Evolutionary conservation across 2,888 invertebrate species (phyloP).

Genomic region (Plebejus anna): DNA sequence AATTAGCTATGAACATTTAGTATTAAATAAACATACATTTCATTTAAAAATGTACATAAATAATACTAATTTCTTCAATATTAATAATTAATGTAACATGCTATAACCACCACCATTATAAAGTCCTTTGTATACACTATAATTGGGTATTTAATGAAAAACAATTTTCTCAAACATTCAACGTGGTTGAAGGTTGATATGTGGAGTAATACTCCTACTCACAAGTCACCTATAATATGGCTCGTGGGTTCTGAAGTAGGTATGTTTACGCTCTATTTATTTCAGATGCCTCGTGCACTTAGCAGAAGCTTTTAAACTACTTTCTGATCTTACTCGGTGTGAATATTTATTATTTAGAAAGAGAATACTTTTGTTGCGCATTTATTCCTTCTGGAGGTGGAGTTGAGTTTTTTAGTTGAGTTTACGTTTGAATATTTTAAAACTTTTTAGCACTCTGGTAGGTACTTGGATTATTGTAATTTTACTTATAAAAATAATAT

Average conservation of each 20-base stretch:
- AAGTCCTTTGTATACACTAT: background rate
- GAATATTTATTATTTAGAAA: conserved; percentile 20
- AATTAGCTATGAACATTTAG: background rate
- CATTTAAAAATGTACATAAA: no score
- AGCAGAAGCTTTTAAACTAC: conserved; percentile 17
- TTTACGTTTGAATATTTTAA: background rate
- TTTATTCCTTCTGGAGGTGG: background rate
- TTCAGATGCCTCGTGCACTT: conserved; percentile 6
- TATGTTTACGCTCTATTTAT: background rate
- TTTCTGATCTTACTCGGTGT: conserved; percentile 11
- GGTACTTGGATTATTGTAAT: background rate
- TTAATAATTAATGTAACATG: no score
- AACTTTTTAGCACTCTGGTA: background rate
- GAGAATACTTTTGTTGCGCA: conserved; percentile 1
- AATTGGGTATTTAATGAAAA: background rate
- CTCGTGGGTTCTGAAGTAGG: background rate
- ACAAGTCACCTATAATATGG: background rate
- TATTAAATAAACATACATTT: no score
- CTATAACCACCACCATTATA: no score
- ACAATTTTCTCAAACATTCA: background rate
- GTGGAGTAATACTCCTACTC: background rate
- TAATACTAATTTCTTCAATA: no score
- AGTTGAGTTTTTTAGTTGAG: background rate
- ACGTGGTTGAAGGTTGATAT: background rate
- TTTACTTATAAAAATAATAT: background rate